These are phyloP conservation scores for Epizoanthus stellaris DNA, from an alignment of 92 coral and sea anemone species.

Conservation along the genomic window DNA sequence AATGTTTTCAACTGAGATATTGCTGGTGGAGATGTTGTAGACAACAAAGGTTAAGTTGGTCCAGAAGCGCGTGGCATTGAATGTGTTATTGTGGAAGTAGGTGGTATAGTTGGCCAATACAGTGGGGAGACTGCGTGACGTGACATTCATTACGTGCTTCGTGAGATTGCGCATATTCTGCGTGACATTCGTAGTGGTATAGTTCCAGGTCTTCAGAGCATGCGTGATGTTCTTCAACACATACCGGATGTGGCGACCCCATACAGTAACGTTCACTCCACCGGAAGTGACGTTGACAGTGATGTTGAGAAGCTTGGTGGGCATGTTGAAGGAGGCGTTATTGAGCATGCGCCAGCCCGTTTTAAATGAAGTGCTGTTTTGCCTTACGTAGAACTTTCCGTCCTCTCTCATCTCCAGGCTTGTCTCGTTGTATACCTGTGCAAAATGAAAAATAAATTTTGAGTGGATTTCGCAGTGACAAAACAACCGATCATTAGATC, in stretches of 20 bases:
- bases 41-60: conserved; percentile 40
- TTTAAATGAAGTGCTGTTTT: conserved; percentile 55
- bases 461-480: too few species aligned
- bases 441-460: not conserved
- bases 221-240: conserved; percentile 60
- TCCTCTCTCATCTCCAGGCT: conserved; percentile 59
- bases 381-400: conserved; percentile 19
- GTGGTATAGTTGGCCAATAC: conserved; percentile 51
- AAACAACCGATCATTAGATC: too few species aligned
- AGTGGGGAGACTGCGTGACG: conserved; percentile 64
- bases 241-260: conserved; percentile 60
- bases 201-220: conserved; percentile 60
- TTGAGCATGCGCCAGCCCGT: conserved; percentile 57
- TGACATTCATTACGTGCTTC: conserved; percentile 58
- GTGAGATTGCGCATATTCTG: conserved; percentile 58
- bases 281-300: conserved; percentile 63
- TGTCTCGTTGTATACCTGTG: conserved; percentile 48
- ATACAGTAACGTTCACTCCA: conserved; percentile 57
- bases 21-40: conserved; percentile 26
- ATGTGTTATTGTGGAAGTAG: conserved; percentile 40
- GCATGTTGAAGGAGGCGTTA: conserved; percentile 56
- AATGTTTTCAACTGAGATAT: conserved; percentile 50
- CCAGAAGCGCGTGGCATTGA: conserved; percentile 54
- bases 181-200: conserved; percentile 54
- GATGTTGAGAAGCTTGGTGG: conserved; percentile 69